Evolutionary conservation across 2,888 invertebrate genomes (phyloP), one percentile per base, ranked within the genome.

Genomic region (Andricus quercusramuli): DNA sequence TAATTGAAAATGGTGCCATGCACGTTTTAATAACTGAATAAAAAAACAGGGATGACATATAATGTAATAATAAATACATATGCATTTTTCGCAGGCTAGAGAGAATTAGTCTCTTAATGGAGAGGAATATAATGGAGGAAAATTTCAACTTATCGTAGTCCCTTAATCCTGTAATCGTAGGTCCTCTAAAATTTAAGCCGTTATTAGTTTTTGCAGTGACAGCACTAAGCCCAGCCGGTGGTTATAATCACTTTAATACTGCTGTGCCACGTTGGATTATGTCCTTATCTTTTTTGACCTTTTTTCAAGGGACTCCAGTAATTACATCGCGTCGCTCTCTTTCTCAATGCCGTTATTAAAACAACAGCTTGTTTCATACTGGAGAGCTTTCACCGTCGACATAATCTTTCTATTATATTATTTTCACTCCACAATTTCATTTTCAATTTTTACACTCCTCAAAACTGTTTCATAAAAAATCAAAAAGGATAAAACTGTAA

Each of bases 121-220:
- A 74, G 74, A 74, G 56, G 32, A 47, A 56, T 29, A 56, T 74
- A 74, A 74, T 74, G 32, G 74, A 74, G 51, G 29, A 56, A 74
- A 74, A 74, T 74, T 74, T 74, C 74, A 74, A 74, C 74, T 74
- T 74, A 56, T 74, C 25, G 74, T 56, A 56, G 29, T 74, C 74
- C 32, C n/a, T 56, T 74, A 74, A 74, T 74, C 85, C 80, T 81
- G 85, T 89, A 89, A 89, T 89, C 90, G 83, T 78, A 77, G 82
- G 82, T 80, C 68, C 85, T 85, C 86, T 88, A 87, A 89, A 88
- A 89, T 84, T 85, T 89, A 86, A 88, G 88, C 85, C 86, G 83
- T 86, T 86, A 87, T 88, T 89, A 88, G 86, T 90, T 89, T 90
- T 89, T 87, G 87, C 87, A 86, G 85, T 88, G 90, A 89, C 89